Conservation (phyloP, 2,113 vertebrate genomes). For the Nycticorax nycticorax region DNA sequence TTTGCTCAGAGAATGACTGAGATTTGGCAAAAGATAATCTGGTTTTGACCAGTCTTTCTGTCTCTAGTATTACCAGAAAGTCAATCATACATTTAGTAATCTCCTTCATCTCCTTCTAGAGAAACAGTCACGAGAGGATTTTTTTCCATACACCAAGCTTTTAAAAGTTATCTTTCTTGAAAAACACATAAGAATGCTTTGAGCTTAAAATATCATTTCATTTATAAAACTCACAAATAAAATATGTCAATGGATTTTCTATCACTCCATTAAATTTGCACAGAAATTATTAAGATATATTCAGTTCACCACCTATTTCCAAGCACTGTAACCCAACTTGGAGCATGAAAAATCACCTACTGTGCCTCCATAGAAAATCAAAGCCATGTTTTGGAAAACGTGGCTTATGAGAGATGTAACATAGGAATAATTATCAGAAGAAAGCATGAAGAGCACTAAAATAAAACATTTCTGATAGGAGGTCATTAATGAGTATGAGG, state of each 20-base stretch:
- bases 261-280: neutral
- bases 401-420: neutral
- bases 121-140: neutral
- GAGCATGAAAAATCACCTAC: neutral
- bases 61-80: neutral
- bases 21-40: neutral
- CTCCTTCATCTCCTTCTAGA: neutral
- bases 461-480: neutral
- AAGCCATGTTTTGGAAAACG: rapidly evolving
- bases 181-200: neutral
- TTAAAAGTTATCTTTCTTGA: neutral
- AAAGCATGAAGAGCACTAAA: neutral
- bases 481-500: neutral
- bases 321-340: neutral
- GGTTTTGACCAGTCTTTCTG: neutral
- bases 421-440: neutral
- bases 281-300: neutral
- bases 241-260: neutral
- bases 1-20: neutral
- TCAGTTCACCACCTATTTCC: neutral
- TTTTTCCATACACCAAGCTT: neutral
- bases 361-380: neutral
- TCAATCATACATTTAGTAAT: neutral
- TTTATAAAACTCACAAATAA: neutral
- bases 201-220: neutral